Percentiles rank a stretch among this genome's conserved stretches.
phyloP scores from a whole-genome alignment of 1,140 invertebrate genomes.

The Maconellicoccus hirsutus region DNA sequence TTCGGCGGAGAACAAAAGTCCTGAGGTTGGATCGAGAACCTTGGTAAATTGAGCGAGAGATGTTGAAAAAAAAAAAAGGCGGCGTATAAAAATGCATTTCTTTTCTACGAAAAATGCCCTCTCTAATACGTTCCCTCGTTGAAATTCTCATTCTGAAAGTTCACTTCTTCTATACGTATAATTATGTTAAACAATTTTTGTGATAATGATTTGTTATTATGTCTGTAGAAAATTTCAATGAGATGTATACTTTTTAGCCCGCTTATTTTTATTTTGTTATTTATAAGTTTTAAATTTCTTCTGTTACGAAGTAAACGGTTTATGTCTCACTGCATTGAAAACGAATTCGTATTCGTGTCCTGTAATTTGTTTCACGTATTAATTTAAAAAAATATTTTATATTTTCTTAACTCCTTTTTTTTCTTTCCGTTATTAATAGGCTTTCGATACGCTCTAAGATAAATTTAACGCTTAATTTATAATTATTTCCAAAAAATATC shows the following conservation, averaged over 20 bases:
- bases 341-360: too few relatives aligned
- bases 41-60: too few relatives aligned
- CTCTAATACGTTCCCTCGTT: background rate
- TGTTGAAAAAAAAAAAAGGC: too few relatives aligned
- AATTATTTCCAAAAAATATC: background rate
- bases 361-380: background rate
- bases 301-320: background rate
- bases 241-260: background rate
- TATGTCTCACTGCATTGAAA: background rate
- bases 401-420: background rate
- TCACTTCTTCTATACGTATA: background rate
- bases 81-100: too few relatives aligned
- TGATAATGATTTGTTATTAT: constrained; percentile 10
- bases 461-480: background rate
- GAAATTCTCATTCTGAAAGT: background rate
- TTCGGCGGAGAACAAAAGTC: constrained; percentile 1
- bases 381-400: background rate
- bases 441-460: background rate
- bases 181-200: background rate
- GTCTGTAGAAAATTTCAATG: background rate
- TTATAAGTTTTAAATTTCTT: background rate
- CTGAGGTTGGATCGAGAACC: background rate
- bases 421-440: too few relatives aligned
- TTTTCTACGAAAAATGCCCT: too few relatives aligned
- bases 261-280: background rate